Evolutionary conservation across 2,113 vertebrate species (phyloP), one percentile per base, ranked within the genome.

Genomic region (Neotoma lepida): DNA sequence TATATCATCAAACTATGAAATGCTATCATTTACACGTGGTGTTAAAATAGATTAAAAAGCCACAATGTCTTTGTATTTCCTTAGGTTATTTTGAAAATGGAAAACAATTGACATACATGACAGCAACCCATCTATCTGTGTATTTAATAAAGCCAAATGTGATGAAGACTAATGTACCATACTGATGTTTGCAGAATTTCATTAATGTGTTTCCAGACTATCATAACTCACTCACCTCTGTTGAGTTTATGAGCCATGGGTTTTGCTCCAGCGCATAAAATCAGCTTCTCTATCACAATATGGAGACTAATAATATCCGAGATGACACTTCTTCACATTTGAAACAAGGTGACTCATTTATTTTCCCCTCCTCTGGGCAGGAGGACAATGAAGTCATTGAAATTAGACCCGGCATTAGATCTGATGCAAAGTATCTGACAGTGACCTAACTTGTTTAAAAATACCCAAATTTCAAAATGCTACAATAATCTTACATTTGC

Each of bases 121-220:
- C 82, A 98, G 95, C 49, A 66, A 97, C 80, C 85, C 97, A 98
- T 98, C 28, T 90, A 98, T 98, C 98, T 98, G 84, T 98, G 93
- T 98, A 84, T 96, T 98, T 98, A 98, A 98, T 98, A 98, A 98
- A 98, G 94, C 95, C 96, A 98, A 98, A 97, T 97, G 97, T 98
- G 98, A 97, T 97, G 97, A 98, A 98, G 98, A 98, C 97, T 98
- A 98, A 98, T 98, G 98, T 98, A 98, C 98, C 98, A 93, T 98
- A 97, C 96, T 97, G 97, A 98, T 98, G 97, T 98, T 98, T 98
- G 97, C 98, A 97, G 97, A 98, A 98, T 98, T 98, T 98, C 98
- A 98, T 98, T 98, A 98, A 97, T 0, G 71, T 97, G 93, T 98
- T 98, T 98, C 96, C 98, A 94, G 97, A 97, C 97, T 97, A 91